Evolutionary conservation across 2,113 vertebrate species (phyloP), one percentile per base, ranked within the genome.

Genomic region (Gopherus flavomarginatus): DNA sequence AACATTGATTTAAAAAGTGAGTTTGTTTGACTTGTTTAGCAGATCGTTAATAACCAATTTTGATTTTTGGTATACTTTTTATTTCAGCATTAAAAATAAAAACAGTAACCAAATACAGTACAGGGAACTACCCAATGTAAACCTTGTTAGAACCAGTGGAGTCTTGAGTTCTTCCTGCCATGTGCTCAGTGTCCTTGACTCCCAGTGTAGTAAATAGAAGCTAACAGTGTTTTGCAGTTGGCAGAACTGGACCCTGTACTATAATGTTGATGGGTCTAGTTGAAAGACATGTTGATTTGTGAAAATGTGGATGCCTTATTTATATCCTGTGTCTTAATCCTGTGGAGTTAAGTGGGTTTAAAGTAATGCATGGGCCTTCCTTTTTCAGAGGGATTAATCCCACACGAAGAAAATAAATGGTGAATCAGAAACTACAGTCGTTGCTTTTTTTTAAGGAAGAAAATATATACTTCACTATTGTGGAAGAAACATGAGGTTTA

Each of bases 391-490:
- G 21, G 81, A 91, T 81, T 90, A 95, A 87, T 90, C 6, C 5
- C 10, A 57, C 72, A 5, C 17, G 72, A 81, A 83, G 24, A 85
- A 95, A 95, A 92, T 72, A 92, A 92, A 59, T 24, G 88, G n/a
- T 52, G 5, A 88, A 81, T 90, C 52, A 92, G 81, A 93, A 94
- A 49, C 35, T 29, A 38, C 5, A 81, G 13, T 11, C 86, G 0
- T 90, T 83, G 85, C 35, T 83, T 31, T 2, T 53, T 4, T 1
- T 3, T 56, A 89, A 81, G 44, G 47, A 27, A 72, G n/a, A 57
- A 93, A 94, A 86, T 81, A 65, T 2, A 90, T 62, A 89, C 38
- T 90, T 95, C 82, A 38, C 57, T 87, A 79, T 84, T 83, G 19
- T 11, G 2, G 11, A 95, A 93, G 52, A 77, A 92, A 89, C 12